A percentile compares a stretch with the other conserved stretches of the same genome.
Evolutionary conservation across 2,113 vertebrate genomes (phyloP).

Genomic region (Riparia riparia): DNA sequence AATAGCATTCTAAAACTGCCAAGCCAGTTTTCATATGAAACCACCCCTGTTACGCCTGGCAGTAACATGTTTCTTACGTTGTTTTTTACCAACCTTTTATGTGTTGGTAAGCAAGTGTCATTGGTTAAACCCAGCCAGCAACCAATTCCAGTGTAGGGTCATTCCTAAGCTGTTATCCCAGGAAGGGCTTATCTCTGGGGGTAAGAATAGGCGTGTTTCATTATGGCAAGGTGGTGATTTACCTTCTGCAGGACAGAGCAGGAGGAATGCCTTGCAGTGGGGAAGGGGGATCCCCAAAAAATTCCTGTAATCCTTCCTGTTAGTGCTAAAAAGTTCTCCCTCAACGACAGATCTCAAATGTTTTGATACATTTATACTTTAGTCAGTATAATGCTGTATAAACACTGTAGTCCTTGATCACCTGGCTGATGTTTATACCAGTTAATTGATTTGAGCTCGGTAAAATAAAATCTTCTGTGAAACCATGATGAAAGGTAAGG

Average conservation of each 20-base stretch:
- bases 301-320: neutral
- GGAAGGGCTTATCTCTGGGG: neutral
- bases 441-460: neutral
- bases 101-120: accelerated
- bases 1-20: neutral
- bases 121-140: neutral
- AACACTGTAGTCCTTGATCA: neutral
- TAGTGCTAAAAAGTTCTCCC: neutral
- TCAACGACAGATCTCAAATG: neutral
- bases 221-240: neutral
- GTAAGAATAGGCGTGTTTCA: accelerated
- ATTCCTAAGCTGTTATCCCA: neutral
- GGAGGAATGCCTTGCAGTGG: neutral
- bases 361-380: neutral
- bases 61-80: neutral
- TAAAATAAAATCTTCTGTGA: neutral
- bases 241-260: neutral
- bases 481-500: neutral
- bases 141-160: neutral
- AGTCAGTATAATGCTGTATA: neutral
- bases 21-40: neutral
- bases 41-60: accelerated
- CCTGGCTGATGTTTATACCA: neutral
- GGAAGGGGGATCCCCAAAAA: neutral
- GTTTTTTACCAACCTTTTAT: neutral